phyloP scores from a whole-genome alignment of 2,888 invertebrate genomes.

The Pheosia tremula region DNA sequence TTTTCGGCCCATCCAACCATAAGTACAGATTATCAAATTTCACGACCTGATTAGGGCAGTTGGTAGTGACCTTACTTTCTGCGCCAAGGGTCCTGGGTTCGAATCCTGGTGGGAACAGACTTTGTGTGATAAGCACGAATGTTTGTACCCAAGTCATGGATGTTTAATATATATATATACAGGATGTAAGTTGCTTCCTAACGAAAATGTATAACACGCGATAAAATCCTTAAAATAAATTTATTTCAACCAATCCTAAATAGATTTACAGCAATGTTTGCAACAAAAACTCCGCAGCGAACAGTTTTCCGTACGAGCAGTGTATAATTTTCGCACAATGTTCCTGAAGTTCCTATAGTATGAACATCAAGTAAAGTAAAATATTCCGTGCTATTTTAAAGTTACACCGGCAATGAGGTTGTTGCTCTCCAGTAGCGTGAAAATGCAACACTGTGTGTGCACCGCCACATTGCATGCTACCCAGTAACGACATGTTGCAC shows the following conservation, averaged over 20 bases:
- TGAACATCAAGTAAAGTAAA: not conserved
- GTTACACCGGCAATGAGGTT: not conserved
- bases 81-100: too few species aligned
- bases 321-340: not conserved
- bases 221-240: not conserved
- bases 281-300: not conserved
- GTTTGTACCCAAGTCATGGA: too few species aligned
- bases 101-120: too few species aligned
- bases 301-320: not conserved
- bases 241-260: not conserved
- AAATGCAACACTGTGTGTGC: not conserved
- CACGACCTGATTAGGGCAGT: too few species aligned
- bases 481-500: not conserved
- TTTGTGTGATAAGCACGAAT: too few species aligned
- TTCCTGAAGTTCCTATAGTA: not conserved
- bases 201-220: too few species aligned
- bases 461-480: not conserved
- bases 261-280: not conserved
- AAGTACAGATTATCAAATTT: too few species aligned
- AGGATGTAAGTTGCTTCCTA: too few species aligned
- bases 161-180: too few species aligned
- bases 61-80: too few species aligned
- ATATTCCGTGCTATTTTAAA: conserved; percentile 1
- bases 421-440: not conserved
- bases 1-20: too few species aligned